Evolutionary conservation across 2,797 vertebrate genomes (phyloP), one percentile per base, ranked within the genome.

Genomic region (Siniperca scherzeri): DNA sequence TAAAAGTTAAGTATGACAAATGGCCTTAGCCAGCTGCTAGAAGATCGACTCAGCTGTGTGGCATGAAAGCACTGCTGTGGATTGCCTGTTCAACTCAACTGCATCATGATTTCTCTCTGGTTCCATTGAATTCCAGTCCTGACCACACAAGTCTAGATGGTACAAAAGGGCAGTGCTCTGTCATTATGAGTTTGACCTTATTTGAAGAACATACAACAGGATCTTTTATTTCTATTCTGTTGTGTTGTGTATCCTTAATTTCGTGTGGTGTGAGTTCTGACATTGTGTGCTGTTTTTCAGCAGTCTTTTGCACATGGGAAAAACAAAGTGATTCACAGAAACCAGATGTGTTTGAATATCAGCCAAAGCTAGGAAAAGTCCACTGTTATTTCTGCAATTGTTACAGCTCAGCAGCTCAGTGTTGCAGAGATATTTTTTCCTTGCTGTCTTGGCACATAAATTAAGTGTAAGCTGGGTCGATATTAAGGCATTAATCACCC

Each of bases 281-380:
- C 78, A 73, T 72, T 53, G 60, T 74, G 64, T 70, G n/a, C 33
- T 81, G 67, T 78, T 81, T 78, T 74, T 66, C 64, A 72, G 76
- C 68, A 78, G 52, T 13, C 9, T 77, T 79, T 78, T 75, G 64
- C 69, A 71, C 53, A 82, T 76, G 57, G 22, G 61, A 62, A 65
- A 59, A 68, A 11, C 13, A 46, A 62, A 84, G 22, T 64, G 71
- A 50, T 72, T 90, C 70, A 91, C 74, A 82, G 48, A 86, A 92
- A 92, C 82, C 91, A 91, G 91, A 92, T 92, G 91, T 91, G 71
- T 70, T 67, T 68, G 71, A 87, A 75, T 42, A 77, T 77, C 57
- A 68, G 71, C 59, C 60, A 48, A 78, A 79, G 75, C 38, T 50
- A 67, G 42, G 73, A 79, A 80, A 78, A 81, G 30, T 72, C 53